Conservation (phyloP, 2,888 invertebrate species). For the Drosophila borborema region DNA sequence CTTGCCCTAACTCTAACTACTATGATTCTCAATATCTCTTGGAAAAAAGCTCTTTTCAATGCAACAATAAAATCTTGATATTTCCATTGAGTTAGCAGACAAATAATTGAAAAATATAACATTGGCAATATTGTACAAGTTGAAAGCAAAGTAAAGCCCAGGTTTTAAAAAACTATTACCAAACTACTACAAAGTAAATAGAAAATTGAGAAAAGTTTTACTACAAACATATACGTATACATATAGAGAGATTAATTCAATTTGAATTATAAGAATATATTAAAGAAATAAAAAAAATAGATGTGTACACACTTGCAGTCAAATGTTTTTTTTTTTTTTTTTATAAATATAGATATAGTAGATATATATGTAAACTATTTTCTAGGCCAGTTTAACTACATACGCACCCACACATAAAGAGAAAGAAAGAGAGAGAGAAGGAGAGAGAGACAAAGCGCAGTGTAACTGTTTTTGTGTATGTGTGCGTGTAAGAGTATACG, state of each 20-base stretch:
- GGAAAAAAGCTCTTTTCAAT: slow-evolving; percentile 56
- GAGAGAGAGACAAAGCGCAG: slow-evolving; percentile 1
- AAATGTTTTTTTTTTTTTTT: slow-evolving; percentile 10
- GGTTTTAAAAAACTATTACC: slow-evolving; percentile 45
- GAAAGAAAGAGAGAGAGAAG: neutral
- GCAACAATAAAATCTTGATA: slow-evolving; percentile 4
- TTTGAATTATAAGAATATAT: slow-evolving; percentile 26
- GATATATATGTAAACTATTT: slow-evolving; percentile 32
- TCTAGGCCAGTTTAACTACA: slow-evolving; percentile 10
- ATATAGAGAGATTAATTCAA: slow-evolving; percentile 44
- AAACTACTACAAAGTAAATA: slow-evolving; percentile 60
- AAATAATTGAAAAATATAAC: neutral
- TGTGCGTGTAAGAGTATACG: slow-evolving; percentile 1
- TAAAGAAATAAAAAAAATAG: too few species aligned
- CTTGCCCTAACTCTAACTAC: slow-evolving; percentile 4
- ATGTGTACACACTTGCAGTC: too few species aligned
- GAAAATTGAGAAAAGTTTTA: slow-evolving; percentile 30
- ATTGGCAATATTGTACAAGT: slow-evolving; percentile 48
- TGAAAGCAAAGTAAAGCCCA: slow-evolving; percentile 56
- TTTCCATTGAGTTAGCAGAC: neutral
- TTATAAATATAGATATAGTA: neutral
- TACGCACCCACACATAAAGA: slow-evolving; percentile 7
- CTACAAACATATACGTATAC: slow-evolving; percentile 45
- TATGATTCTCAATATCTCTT: neutral
- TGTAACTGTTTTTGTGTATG: slow-evolving; percentile 1